Percentiles rank a stretch among this genome's conserved stretches.
Conservation (phyloP, 2,113 vertebrate genomes). For the Tautogolabrus adspersus region DNA sequence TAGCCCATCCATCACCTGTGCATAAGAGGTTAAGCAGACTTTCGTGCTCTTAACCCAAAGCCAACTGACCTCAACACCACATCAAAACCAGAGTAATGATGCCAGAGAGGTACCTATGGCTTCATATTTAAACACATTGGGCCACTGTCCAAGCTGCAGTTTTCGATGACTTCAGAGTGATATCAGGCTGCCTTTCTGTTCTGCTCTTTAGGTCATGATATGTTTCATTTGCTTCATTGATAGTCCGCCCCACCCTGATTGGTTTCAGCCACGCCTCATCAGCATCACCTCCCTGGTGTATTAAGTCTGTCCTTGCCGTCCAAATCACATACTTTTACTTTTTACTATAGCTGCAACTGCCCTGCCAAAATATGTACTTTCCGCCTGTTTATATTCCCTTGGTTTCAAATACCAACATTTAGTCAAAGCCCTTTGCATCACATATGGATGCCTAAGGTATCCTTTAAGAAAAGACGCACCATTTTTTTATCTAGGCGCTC, state of each 20-base stretch:
- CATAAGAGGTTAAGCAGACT: too few species aligned
- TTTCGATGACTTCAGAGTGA: background rate
- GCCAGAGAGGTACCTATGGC: background rate
- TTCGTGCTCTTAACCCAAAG: too few species aligned
- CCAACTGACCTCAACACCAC: too few species aligned
- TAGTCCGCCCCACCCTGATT: background rate
- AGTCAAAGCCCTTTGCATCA: too few species aligned
- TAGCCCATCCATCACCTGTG: too few species aligned
- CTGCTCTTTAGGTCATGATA: background rate
- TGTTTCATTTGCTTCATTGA: background rate
- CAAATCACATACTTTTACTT: background rate
- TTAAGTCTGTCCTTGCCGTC: background rate
- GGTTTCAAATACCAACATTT: too few species aligned
- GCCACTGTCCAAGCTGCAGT: background rate
- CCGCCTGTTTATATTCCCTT: too few species aligned
- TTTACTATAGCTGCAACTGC: background rate
- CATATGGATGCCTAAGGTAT: too few species aligned
- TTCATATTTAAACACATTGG: background rate
- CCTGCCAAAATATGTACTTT: background rate
- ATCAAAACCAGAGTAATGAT: background rate
- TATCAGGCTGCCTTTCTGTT: background rate
- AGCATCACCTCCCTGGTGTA: background rate
- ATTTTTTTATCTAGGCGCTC: too few species aligned
- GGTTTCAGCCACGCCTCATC: background rate
- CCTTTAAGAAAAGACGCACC: too few species aligned